Conservation (phyloP, 2,797 vertebrate species). For the Sciurus vulgaris region DNA sequence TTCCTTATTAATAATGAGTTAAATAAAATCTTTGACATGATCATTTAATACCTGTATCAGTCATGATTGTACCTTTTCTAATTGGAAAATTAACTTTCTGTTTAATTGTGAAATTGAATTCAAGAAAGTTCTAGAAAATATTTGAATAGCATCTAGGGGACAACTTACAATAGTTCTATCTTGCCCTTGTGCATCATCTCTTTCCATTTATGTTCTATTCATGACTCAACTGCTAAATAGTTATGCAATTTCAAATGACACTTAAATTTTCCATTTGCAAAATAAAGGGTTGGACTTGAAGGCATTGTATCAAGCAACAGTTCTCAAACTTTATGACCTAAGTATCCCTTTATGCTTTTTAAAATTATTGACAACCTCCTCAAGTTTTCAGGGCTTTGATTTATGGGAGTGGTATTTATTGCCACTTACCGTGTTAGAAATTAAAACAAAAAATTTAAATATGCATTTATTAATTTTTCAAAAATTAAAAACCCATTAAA, state of each 20-base stretch:
- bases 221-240: not conserved
- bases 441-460: not conserved
- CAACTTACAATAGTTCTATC: not conserved
- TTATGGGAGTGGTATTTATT: not conserved
- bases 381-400: not conserved
- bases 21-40: slow-evolving; percentile 17
- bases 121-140: slow-evolving; percentile 5
- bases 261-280: not conserved
- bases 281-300: not conserved
- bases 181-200: not conserved
- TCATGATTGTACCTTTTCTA: slow-evolving; percentile 5
- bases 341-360: not conserved
- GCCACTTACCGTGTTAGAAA: not conserved
- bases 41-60: not conserved
- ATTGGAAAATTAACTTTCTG: not conserved
- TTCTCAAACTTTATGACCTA: not conserved
- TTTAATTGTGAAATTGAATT: slow-evolving; percentile 51
- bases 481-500: slow-evolving; percentile 27
- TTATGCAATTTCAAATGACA: not conserved
- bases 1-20: slow-evolving; percentile 38
- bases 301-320: not conserved
- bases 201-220: not conserved
- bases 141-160: not conserved
- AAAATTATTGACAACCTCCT: not conserved
- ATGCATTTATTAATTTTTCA: not conserved